Base-by-base conservation (phyloP, 2,113 vertebrate species). In the Lates calcarifer region DNA sequence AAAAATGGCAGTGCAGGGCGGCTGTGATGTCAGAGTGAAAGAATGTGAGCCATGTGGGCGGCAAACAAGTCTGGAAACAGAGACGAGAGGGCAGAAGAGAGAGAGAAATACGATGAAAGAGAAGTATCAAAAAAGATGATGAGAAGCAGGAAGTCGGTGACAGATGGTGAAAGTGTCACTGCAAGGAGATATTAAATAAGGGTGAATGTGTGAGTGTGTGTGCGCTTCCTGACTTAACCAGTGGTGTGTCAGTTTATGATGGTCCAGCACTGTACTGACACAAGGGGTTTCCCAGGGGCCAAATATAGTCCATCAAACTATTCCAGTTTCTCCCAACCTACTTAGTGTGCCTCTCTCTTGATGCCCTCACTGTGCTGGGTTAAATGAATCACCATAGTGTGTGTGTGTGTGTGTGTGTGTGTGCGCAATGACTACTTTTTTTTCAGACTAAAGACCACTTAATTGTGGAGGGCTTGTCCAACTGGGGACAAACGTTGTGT, bases 41-140 rank as follows among this genome's bases (percentile, higher is more conserved):
- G 90, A 92, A 94, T 93, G 92, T 41, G 26, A 91, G 74, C 84
- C 79, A 92, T 93, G 92, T 92, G 88, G 89, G 90, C 74, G 76
- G 88, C 79, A 79, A 88, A 76, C 57, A 51, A 86, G 84, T 67
- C 17, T 7, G 66, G 80, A 72, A 87, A 24, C 31, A 43, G 53
- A 43, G 53, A 67, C 31, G 14, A 73, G 79, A 71, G 45, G 63
- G 41, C 63, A 55, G 18, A 3, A 57, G 68, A 70, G 68, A 57
- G 43, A 61, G 22, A 67, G 37, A 61, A 10, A 39, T 18, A 67
- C 4, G 6, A 39, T 22, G 64, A 55, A 35, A 28, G 24, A 33
- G 37, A 71, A 68, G 33, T 68, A 53, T 24, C 56, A 37, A 41
- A 1, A 20, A 43, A 41, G 13, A 13, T 11, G 39, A 41, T 41